phyloP scores from a whole-genome alignment of 2,888 invertebrate genomes.

The Rhopalosiphum nymphaeae region DNA sequence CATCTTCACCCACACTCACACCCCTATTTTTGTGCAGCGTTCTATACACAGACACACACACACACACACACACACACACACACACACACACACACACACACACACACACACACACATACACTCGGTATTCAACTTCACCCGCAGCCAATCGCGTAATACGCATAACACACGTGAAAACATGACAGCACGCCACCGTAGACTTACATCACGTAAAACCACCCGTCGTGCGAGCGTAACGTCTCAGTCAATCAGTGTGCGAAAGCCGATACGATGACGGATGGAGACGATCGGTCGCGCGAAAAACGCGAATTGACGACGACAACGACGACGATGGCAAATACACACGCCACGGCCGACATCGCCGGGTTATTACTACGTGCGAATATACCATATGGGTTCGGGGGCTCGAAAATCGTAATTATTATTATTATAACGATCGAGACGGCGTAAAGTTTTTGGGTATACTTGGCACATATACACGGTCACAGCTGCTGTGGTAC shows the following conservation, averaged over 20 bases:
- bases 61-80: not conserved
- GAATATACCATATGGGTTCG: not conserved
- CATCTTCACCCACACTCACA: not conserved
- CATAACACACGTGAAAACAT: slow-evolving; percentile 31
- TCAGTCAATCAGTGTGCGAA: slow-evolving; percentile 31
- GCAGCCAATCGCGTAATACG: not conserved
- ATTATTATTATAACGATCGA: not conserved
- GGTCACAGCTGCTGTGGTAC: not conserved
- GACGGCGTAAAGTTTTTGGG: not conserved
- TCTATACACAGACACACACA: not conserved
- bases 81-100: not conserved
- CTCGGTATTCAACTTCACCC: not conserved
- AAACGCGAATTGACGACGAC: not conserved
- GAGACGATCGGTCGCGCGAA: slow-evolving; percentile 8
- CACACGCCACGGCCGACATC: no score
- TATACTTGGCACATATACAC: not conserved
- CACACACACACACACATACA: not conserved
- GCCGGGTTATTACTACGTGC: not conserved
- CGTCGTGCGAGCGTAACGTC: not conserved
- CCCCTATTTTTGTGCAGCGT: not conserved
- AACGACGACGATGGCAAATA: not conserved
- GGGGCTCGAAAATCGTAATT: not conserved
- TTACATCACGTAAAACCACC: not conserved
- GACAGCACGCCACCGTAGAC: slow-evolving; percentile 5
- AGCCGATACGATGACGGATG: slow-evolving; percentile 25